phyloP scores from a whole-genome alignment of 2,113 vertebrate genomes.

The Jacana jacana region DNA sequence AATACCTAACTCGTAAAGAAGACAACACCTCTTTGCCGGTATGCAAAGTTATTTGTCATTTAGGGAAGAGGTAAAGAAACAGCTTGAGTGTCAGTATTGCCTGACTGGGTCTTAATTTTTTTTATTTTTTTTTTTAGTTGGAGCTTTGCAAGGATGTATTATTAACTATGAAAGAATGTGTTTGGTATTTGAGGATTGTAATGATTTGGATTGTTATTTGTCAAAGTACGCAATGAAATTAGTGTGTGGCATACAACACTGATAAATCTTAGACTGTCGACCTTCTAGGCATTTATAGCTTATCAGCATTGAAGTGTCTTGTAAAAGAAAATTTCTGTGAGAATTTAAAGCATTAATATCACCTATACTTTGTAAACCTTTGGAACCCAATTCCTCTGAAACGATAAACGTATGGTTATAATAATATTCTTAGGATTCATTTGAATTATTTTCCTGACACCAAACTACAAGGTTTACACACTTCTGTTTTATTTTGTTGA shows the following conservation, averaged over 20 bases:
- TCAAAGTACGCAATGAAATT: neutral
- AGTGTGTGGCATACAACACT: neutral
- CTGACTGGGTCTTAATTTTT: neutral
- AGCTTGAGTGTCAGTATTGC: neutral
- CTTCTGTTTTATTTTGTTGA: neutral
- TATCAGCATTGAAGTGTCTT: neutral
- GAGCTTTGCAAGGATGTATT: neutral
- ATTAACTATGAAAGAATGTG: neutral
- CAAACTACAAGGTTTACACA: neutral
- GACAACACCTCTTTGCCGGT: neutral
- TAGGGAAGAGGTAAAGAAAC: neutral
- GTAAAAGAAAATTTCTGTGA: neutral
- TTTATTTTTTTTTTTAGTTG: neutral
- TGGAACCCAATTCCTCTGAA: neutral
- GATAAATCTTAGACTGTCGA: neutral
- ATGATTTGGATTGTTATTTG: neutral
- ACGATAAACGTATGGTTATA: neutral
- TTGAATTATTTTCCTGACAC: neutral
- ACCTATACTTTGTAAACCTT: neutral
- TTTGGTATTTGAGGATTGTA: neutral
- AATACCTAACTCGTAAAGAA: neutral
- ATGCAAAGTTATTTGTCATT: constrained; percentile 41
- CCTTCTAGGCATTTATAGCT: neutral
- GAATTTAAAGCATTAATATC: neutral
- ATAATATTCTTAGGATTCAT: neutral